Percentiles rank a stretch among this genome's conserved stretches.
phyloP scores from a whole-genome alignment of 2,888 invertebrate genomes.

The Salticus scenicus region DNA sequence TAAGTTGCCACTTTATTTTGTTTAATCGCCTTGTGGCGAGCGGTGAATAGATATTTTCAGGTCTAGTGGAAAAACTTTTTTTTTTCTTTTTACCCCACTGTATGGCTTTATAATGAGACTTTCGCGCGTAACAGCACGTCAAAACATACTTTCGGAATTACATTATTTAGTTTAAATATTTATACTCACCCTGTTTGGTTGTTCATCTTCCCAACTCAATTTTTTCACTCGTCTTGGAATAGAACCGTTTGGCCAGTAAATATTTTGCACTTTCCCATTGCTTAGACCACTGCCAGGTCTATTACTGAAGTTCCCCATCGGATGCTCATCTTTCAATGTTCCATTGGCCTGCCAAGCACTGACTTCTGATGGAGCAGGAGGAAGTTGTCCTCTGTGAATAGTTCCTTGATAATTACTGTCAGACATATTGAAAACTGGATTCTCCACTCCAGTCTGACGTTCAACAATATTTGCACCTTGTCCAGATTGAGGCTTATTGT shows the following conservation, averaged over 20 bases:
- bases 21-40: too few species aligned
- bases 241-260: slow-evolving; percentile 81
- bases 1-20: too few species aligned
- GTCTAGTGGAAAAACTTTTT: too few species aligned
- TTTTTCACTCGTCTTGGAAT: slow-evolving; percentile 85
- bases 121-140: too few species aligned
- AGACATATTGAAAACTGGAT: slow-evolving; percentile 72
- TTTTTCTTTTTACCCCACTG: too few species aligned
- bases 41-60: too few species aligned
- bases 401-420: slow-evolving; percentile 49
- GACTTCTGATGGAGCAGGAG: slow-evolving; percentile 45
- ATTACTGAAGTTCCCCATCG: slow-evolving; percentile 35
- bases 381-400: slow-evolving; percentile 38
- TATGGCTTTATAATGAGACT: too few species aligned
- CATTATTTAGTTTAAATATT: too few species aligned
- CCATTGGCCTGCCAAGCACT: slow-evolving; percentile 65
- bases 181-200: slow-evolving; percentile 68
- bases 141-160: too few species aligned
- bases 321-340: slow-evolving; percentile 48
- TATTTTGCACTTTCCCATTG: slow-evolving; percentile 68
- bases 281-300: slow-evolving; percentile 44
- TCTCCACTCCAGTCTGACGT: slow-evolving; percentile 71
- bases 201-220: slow-evolving; percentile 85
- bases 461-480: slow-evolving; percentile 37
- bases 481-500: slow-evolving; percentile 48